Conservation (phyloP, 2,888 invertebrate genomes). For the Drosophila lacicola region DNA sequence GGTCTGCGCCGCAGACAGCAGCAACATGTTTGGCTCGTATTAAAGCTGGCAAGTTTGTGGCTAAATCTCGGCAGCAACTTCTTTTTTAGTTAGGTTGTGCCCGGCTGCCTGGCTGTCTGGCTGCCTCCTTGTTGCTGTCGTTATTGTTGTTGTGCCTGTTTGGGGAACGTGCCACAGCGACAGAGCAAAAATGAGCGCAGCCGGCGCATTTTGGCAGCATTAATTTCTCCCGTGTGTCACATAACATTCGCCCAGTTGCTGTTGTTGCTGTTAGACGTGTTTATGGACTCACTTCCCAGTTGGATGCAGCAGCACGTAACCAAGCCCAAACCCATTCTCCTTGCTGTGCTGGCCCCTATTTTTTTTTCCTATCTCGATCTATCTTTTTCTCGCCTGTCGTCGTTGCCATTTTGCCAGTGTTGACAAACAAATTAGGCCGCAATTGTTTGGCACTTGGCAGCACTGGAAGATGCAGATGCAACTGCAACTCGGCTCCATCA, state of each 20-base stretch:
- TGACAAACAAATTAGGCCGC: constrained; percentile 67
- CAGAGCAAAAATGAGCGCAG: constrained; percentile 47
- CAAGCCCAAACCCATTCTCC: constrained; percentile 18
- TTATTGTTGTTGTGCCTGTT: constrained; percentile 60
- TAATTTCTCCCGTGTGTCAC: constrained; percentile 75
- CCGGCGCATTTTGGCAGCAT: constrained; percentile 71
- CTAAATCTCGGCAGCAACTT: constrained; percentile 46
- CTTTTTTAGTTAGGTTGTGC: constrained; percentile 32
- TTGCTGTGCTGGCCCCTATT: background rate
- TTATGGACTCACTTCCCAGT: constrained; percentile 65
- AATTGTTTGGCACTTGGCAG: constrained; percentile 53
- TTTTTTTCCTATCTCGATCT: constrained; percentile 1
- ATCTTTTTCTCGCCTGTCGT: constrained; percentile 8
- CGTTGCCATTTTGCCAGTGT: constrained; percentile 30
- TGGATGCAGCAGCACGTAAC: constrained; percentile 47
- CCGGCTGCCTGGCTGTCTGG: constrained; percentile 19
- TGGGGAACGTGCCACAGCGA: constrained; percentile 65
- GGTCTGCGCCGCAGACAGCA: constrained; percentile 18
- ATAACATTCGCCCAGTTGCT: constrained; percentile 55
- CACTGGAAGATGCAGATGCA: constrained; percentile 18
- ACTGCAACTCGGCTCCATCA: background rate
- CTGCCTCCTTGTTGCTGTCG: constrained; percentile 12
- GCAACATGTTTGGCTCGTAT: constrained; percentile 24
- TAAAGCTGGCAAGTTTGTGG: constrained; percentile 56
- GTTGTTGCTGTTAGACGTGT: constrained; percentile 51